Evolutionary conservation across 2,113 vertebrate species (phyloP).

Genomic region (Acrocephalus kingi): DNA sequence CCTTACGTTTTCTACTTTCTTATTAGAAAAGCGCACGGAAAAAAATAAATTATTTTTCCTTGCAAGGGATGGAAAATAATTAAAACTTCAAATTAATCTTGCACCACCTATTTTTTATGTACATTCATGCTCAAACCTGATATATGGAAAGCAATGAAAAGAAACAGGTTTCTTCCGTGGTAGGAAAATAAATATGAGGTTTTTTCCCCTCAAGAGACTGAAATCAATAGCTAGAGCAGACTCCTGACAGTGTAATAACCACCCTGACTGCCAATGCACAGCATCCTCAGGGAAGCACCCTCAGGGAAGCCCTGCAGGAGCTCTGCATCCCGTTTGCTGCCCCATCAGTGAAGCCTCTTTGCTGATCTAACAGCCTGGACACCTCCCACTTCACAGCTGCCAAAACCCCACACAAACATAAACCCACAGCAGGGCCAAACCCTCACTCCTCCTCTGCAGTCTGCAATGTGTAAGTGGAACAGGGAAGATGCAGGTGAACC

Average conservation of each 20-base stretch:
- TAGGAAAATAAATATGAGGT: background rate
- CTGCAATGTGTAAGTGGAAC: background rate
- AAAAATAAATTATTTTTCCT: background rate
- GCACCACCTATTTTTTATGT: conserved; percentile 54
- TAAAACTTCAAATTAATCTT: conserved; percentile 66
- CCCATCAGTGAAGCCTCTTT: background rate
- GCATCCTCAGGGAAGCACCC: background rate
- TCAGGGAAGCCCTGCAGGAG: background rate
- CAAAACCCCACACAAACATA: background rate
- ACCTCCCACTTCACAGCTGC: background rate
- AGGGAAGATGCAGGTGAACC: background rate
- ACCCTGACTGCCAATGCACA: background rate
- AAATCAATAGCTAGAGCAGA: conserved; percentile 36
- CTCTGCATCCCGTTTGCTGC: background rate
- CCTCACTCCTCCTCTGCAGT: background rate
- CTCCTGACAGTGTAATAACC: background rate
- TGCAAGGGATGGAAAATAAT: conserved; percentile 71
- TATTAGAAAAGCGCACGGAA: conserved; percentile 59
- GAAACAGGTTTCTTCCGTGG: conserved; percentile 33
- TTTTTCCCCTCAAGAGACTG: background rate
- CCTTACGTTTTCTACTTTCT: conserved; percentile 53
- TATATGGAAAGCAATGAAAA: conserved; percentile 36
- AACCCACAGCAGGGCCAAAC: background rate
- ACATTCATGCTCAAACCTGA: conserved; percentile 25
- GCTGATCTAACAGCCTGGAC: background rate